A percentile compares a stretch with the other conserved stretches of the same genome.
phyloP scores from a whole-genome alignment of 2,797 vertebrate species.

The Podarcis siculus region DNA sequence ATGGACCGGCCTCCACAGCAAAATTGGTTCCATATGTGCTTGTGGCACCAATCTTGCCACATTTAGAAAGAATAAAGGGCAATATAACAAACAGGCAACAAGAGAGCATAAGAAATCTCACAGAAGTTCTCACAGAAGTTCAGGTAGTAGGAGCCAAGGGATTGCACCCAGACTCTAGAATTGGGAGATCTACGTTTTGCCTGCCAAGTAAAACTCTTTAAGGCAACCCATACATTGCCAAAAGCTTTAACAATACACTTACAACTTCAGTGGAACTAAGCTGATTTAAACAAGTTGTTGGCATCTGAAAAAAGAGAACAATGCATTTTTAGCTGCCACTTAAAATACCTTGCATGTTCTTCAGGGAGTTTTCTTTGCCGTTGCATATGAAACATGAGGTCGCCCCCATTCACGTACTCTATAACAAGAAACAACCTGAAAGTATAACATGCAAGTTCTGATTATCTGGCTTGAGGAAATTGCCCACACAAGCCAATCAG shows the following conservation, averaged over 20 bases:
- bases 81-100: not conserved
- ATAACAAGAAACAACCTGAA: conserved; percentile 95
- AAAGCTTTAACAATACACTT: not conserved
- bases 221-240: not conserved
- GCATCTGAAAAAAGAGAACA: not conserved
- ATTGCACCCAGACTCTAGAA: not conserved
- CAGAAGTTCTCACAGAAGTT: not conserved
- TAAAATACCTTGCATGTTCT: conserved; percentile 91
- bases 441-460: conserved; percentile 35
- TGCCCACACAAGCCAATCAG: not conserved
- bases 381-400: conserved; percentile 99
- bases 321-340: accelerated
- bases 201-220: no score
- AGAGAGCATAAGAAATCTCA: not conserved
- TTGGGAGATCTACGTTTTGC: not conserved
- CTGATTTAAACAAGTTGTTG: not conserved
- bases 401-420: conserved; percentile 96
- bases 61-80: not conserved
- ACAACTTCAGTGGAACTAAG: not conserved
- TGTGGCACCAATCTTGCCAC: not conserved
- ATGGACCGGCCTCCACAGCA: no score
- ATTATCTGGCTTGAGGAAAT: conserved; percentile 15
- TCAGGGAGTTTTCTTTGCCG: conserved; percentile 96
- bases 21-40: not conserved
- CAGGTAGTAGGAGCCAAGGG: not conserved